Conservation (phyloP, 1,140 invertebrate genomes). For the Heliconius hermathena region DNA sequence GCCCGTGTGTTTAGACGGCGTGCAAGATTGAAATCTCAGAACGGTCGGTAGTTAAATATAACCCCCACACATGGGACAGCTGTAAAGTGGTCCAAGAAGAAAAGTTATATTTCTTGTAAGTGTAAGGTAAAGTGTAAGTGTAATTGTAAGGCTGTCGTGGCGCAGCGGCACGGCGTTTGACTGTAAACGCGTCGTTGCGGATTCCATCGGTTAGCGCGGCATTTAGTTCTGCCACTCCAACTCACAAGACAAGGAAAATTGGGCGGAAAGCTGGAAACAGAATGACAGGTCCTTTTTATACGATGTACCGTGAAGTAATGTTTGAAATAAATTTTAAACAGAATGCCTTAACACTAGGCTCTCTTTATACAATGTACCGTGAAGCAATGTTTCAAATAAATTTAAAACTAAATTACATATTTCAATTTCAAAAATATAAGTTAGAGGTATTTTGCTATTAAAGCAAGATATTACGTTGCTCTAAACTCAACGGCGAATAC, state of each 20-base stretch:
- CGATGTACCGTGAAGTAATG: no score
- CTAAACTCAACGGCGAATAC: neutral
- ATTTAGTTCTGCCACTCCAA: no score
- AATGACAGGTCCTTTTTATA: no score
- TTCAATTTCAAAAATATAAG: neutral
- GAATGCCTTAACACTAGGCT: no score
- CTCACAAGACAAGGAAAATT: no score
- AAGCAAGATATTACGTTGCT: neutral
- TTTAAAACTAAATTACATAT: neutral
- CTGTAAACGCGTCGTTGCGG: neutral
- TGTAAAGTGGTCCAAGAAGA: neutral
- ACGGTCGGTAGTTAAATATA: slow-evolving; percentile 27
- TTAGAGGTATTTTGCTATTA: neutral
- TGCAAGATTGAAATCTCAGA: slow-evolving; percentile 43
- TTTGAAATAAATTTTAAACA: no score
- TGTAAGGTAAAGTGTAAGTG: no score
- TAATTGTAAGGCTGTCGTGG: neutral
- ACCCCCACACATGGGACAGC: slow-evolving; percentile 7
- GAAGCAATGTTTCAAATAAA: no score
- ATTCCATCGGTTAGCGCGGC: neutral
- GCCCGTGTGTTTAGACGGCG: slow-evolving; percentile 35
- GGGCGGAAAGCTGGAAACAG: no score
- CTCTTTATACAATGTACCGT: no score
- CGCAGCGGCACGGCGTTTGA: no score
- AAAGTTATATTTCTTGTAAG: neutral